Evolutionary conservation across 2,113 vertebrate species (phyloP), one percentile per base, ranked within the genome.

Genomic region (Nannospalax galili): DNA sequence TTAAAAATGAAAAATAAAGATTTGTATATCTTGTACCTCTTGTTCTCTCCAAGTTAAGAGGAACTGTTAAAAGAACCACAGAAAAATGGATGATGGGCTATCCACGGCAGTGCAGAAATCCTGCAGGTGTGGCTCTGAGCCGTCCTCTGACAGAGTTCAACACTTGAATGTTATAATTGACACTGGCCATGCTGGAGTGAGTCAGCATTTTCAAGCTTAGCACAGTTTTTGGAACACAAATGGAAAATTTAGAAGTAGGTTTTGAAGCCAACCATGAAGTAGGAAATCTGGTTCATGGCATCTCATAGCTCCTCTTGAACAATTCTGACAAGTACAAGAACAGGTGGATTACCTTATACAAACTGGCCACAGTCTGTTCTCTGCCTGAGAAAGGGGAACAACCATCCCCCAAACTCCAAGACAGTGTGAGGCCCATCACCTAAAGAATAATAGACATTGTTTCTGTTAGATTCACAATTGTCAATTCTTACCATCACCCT

Each of bases 261-360:
- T 9, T n/a, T 10, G 7, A 37, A 60, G 17, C 24, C 75, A 45
- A 48, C 30, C 22, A 19, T 40, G 26, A 56, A 22, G 60, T 22
- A 14, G 24, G 28, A 24, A 42, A 3, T 16, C 11, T 16, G 0
- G 30, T 14, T 12, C 17, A 0, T n/a, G 32, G 58, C 16, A 20
- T 37, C 75, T 45, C 19, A 17, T 30, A 42, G 45, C 5, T 52
- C 22, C 78, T 52, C 6, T 6, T 30, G 30, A 5, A 30, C 28
- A 82, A 14, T 67, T 45, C 9, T 40, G 40, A 70, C 20, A 10
- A 77, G 28, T 17, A 70, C 20, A 10, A 77, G 28, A 60, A 12
- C 20, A 20, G 17, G 1, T 14, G 20, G 15, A 12, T 1, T 19
- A 28, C 42, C 7, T 17, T 19, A 15, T 70, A 22, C n/a, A 58